Base-by-base conservation (phyloP, 2,888 invertebrate genomes). In the Drosophila percnosoma region DNA sequence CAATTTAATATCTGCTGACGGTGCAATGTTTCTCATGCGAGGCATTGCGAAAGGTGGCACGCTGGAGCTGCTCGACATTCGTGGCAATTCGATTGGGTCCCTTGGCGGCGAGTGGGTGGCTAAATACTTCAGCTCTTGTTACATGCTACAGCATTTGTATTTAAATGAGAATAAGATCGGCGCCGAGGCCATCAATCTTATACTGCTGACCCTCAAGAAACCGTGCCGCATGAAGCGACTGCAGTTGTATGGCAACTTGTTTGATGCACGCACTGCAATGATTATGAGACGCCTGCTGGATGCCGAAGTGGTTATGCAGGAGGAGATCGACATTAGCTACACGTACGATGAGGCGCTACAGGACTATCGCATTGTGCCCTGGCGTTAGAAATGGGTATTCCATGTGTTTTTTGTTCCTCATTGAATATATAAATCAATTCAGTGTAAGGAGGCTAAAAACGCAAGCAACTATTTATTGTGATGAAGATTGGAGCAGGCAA, bases 101-200 rank as follows among this genome's bases (percentile, higher is more conserved):
- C 87, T 89, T 65, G 93, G 93, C 29, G 93, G 92, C 18, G 83
- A 89, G n/a, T 77, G 89, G 53, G 78, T 93, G 29, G 90, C 92
- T 15, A 88, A 83, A 42, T 87, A 88, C 38, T 62, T 92, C 11
- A 82, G 82, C 45, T 75, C 83, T 4, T 88, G 91, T 38, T 62
- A 29, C n/a, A 75, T 72, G 64, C 72, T 92, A 27, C 72, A 82
- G 45, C 70, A 81, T n/a, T 58, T 93, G 24, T 82, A 91, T 58
- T 76, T 93, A 4, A 78, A 85, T 1, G 62, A 87, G 57, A 93
- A 93, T 73, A 55, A 73, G 0, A 93, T 93, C 45, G 78, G 74
- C 1, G 68, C 82, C 0, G 68, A 74, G 1, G 78, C 80, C 2
- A 72, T 92, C n/a, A 84, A 84, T 59, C 49, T 81, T 1, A 88